Evolutionary conservation across 2,113 vertebrate genomes (phyloP).

Genomic region (Sphyrna mokarran): DNA sequence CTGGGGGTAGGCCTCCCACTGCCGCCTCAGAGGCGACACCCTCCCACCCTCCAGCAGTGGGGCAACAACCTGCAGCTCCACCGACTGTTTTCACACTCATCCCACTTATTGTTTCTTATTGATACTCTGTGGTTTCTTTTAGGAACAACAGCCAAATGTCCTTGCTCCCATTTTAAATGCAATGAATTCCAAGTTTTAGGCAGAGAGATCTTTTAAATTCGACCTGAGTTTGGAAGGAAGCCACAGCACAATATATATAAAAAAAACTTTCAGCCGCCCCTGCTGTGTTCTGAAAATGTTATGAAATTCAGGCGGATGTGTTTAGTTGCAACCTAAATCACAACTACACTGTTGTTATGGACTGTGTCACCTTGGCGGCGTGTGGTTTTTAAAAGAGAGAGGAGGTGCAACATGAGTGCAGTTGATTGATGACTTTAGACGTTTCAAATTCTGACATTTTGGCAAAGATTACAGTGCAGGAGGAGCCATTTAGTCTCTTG

Average conservation of each 20-base stretch:
- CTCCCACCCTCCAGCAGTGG: not conserved
- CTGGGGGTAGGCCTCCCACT: constrained; percentile 28
- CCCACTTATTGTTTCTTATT: not conserved
- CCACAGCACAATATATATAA: not conserved
- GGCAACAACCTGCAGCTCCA: not conserved
- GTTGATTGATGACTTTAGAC: not conserved
- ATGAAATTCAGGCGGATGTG: not conserved
- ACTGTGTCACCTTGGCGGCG: not conserved
- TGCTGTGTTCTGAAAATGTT: not conserved
- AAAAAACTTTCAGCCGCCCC: not conserved
- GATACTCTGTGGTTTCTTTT: not conserved
- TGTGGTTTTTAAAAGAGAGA: not conserved
- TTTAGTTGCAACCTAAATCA: not conserved
- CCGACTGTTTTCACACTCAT: not conserved
- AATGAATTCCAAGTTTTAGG: not conserved
- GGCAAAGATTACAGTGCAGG: not conserved
- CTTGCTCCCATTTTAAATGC: not conserved
- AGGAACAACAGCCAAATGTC: not conserved
- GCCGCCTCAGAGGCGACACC: not conserved
- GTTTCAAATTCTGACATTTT: not conserved
- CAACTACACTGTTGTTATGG: not conserved
- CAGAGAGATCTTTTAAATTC: not conserved
- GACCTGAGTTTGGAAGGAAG: not conserved
- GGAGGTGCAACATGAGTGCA: not conserved
- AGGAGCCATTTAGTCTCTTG: not conserved